Base-by-base conservation (phyloP, 2,797 vertebrate species). In the Malacoctenus gilli region DNA sequence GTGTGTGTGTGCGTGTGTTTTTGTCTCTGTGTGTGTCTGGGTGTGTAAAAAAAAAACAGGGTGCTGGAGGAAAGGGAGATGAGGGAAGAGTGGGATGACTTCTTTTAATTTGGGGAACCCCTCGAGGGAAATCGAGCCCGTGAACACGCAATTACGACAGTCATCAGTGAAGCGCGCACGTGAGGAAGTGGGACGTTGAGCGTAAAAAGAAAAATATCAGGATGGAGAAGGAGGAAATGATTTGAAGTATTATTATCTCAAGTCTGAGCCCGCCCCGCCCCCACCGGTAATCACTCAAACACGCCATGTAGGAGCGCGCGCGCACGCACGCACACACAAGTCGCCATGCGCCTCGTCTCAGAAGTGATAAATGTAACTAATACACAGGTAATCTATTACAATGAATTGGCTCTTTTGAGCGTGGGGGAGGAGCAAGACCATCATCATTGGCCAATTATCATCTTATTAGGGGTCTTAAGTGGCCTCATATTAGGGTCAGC, bases 401-500 rank as follows among this genome's bases (percentile, higher is more conserved):
- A 80, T 83, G 87, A 90, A 86, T 53, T 84, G 82, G 84, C 72
- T 68, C 68, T 72, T 72, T 51, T n/a, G 13, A 43, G 34, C 2
- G 15, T 2, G 10, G 35, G 55, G 72, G 59, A 63, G 64, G 64
- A 57, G 58, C 51, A 57, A 60, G 56, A 61, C 75, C 57, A 70
- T 91, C 85, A 82, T 85, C 80, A 75, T n/a, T 87, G 88, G 60
- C 83, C 90, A 95, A 96, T 96, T 95, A 93, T 86, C 88, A 89
- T 93, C 87, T 91, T 83, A 86, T 92, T 93, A 92, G 83, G 82
- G 83, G 80, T 89, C 87, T 92, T 94, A 91, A 92, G 89, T 92
- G 90, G 89, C 82, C 85, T 77, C 82, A 90, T 93, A 94, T 92
- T 89, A 92, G 91, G 94, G 94, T 94, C 92, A 91, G 75, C 73